A percentile compares a stretch with the other conserved stretches of the same genome.
phyloP scores from a whole-genome alignment of 2,888 invertebrate species.

The Melanostoma mellinum region DNA sequence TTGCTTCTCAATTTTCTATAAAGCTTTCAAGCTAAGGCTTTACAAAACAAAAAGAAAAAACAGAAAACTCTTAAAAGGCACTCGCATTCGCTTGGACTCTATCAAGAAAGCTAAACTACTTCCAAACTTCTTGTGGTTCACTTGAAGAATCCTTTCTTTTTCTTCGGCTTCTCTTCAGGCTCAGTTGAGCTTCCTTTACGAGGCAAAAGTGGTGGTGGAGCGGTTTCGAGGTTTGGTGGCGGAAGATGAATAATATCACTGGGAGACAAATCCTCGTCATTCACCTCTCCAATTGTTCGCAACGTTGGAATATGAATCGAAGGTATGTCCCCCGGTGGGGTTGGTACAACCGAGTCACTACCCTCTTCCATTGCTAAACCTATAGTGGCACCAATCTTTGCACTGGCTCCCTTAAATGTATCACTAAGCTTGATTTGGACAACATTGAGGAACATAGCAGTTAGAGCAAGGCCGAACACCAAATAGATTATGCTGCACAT shows the following conservation, averaged over 20 bases:
- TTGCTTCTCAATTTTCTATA: too few species aligned
- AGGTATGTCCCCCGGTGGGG: slow-evolving; percentile 77
- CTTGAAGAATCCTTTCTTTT: slow-evolving; percentile 78
- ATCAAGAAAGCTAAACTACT: slow-evolving; percentile 2
- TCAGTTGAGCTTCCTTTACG: slow-evolving; percentile 68
- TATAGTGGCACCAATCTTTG: slow-evolving; percentile 92
- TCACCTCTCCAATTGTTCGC: slow-evolving; percentile 78
- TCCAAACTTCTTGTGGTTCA: slow-evolving; percentile 13
- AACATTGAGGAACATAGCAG: slow-evolving; percentile 98
- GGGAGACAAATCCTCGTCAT: slow-evolving; percentile 60
- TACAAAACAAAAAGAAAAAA: not conserved
- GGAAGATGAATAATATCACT: slow-evolving; percentile 24
- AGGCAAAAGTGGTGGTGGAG: slow-evolving; percentile 78
- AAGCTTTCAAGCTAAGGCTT: not conserved
- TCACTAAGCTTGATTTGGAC: slow-evolving; percentile 92
- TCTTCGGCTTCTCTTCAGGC: slow-evolving; percentile 76
- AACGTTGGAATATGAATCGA: slow-evolving; percentile 78
- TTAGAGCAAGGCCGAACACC: slow-evolving; percentile 96
- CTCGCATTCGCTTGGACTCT: slow-evolving; percentile 5
- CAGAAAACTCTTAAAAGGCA: slow-evolving; percentile 38
- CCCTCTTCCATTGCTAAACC: slow-evolving; percentile 88
- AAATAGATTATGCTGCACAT: slow-evolving; percentile 96
- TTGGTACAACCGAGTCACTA: slow-evolving; percentile 78
- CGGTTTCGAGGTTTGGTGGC: slow-evolving; percentile 21
- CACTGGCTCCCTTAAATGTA: slow-evolving; percentile 92